phyloP scores from a whole-genome alignment of 2,888 invertebrate genomes.

The Meiosimyza decipiens region DNA sequence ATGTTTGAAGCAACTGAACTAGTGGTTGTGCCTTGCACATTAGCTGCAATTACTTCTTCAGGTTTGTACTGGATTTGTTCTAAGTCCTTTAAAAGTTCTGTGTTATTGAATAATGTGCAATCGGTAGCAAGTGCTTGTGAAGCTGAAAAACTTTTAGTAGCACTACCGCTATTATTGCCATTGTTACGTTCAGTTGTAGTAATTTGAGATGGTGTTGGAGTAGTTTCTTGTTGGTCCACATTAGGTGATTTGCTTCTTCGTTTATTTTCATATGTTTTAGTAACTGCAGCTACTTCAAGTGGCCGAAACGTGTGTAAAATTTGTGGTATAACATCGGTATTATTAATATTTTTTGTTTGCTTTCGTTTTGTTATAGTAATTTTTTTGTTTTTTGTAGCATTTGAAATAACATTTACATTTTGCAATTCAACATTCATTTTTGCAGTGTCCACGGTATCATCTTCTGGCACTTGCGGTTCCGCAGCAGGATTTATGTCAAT shows the following conservation, averaged over 20 bases:
- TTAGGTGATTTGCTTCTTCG: no score
- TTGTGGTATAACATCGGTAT: slow-evolving; percentile 37
- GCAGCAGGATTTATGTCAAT: no score
- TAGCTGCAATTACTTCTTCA: not conserved
- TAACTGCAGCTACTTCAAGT: no score
- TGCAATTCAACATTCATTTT: no score
- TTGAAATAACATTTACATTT: not conserved
- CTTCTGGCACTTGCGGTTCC: no score
- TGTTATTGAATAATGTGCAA: slow-evolving; percentile 42
- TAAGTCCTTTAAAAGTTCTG: slow-evolving; percentile 31
- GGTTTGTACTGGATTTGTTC: slow-evolving; percentile 5
- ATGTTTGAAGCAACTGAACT: not conserved
- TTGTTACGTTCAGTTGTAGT: not conserved
- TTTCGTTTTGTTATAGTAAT: slow-evolving; percentile 6
- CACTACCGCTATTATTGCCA: not conserved
- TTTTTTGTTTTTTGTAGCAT: not conserved
- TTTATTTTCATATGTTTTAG: no score
- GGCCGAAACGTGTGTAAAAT: slow-evolving; percentile 1
- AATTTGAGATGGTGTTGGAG: not conserved
- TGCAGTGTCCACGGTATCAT: no score
- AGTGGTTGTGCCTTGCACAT: not conserved
- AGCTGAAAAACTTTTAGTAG: slow-evolving; percentile 29
- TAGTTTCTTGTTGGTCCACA: not conserved
- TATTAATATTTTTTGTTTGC: slow-evolving; percentile 26
- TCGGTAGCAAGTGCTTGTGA: slow-evolving; percentile 43